Conservation (phyloP, 1,140 invertebrate species). For the Drosophila ercepeae region DNA sequence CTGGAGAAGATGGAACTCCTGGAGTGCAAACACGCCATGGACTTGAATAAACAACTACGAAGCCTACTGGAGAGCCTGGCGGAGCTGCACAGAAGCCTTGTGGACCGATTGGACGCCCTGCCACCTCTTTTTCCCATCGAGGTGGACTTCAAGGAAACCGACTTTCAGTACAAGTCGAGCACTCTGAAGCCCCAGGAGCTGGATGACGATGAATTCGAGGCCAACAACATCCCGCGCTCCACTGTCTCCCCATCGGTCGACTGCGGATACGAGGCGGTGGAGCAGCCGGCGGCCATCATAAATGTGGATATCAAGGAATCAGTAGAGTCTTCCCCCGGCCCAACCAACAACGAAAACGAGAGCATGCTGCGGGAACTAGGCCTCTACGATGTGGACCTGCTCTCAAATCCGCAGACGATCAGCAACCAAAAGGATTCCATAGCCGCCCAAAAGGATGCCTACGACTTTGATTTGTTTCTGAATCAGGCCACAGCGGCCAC, state of each 20-base stretch:
- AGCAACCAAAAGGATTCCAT: constrained; percentile 73
- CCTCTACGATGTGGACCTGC: constrained; percentile 70
- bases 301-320: constrained; percentile 47
- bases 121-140: constrained; percentile 97
- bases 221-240: constrained; percentile 24
- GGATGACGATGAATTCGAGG: constrained; percentile 84
- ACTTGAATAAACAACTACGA: constrained; percentile 93
- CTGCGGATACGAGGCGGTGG: constrained; percentile 71
- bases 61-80: constrained; percentile 92
- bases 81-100: constrained; percentile 88
- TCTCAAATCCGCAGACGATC: constrained; percentile 73
- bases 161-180: constrained; percentile 93
- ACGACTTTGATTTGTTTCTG: constrained; percentile 77
- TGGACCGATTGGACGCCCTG: constrained; percentile 88
- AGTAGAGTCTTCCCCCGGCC: not conserved
- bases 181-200: constrained; percentile 84
- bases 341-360: constrained; percentile 55
- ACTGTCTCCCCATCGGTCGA: constrained; percentile 40
- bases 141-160: constrained; percentile 95
- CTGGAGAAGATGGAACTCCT: constrained; percentile 98
- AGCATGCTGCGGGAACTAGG: constrained; percentile 72
- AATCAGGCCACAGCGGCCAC: constrained; percentile 63
- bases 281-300: constrained; percentile 70
- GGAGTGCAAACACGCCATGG: constrained; percentile 98
- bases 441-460: constrained; percentile 69